Percentiles rank a stretch among this genome's conserved stretches.
Conservation (phyloP, 2,113 vertebrate genomes). For the Hucho hucho region DNA sequence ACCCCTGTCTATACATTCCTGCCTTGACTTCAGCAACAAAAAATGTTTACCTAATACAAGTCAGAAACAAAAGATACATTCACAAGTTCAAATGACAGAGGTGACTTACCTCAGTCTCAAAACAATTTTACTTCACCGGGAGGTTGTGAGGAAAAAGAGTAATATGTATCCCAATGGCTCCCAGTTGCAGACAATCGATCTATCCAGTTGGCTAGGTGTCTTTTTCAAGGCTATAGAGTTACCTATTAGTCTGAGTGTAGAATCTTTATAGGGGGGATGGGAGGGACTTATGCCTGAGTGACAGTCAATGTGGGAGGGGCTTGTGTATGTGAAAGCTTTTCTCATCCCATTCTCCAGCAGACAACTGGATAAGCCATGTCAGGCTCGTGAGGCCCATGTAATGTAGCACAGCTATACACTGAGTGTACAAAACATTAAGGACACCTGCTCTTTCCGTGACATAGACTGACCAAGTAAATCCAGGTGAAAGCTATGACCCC, state of each 20-base stretch:
- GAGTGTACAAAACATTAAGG: too few relatives aligned
- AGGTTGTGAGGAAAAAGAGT: too few relatives aligned
- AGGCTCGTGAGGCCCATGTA: too few relatives aligned
- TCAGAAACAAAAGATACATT: neutral
- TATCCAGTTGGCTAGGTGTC: neutral
- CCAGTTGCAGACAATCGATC: neutral
- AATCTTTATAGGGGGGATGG: constrained; percentile 64
- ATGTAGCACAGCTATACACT: too few relatives aligned
- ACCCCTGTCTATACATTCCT: neutral
- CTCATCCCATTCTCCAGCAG: constrained; percentile 45
- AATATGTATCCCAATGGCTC: too few relatives aligned
- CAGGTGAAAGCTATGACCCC: too few relatives aligned
- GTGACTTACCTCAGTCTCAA: constrained; percentile 40
- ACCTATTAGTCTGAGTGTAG: constrained; percentile 61
- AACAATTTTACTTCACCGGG: neutral
- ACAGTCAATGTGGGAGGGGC: constrained; percentile 68
- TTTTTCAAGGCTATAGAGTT: constrained; percentile 36
- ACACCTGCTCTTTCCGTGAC: too few relatives aligned
- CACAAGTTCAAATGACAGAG: neutral
- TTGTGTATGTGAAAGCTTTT: constrained; percentile 54
- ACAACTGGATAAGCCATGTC: too few relatives aligned
- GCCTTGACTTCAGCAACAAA: neutral
- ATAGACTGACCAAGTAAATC: too few relatives aligned
- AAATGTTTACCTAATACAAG: neutral
- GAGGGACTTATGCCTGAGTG: constrained; percentile 69